phyloP scores from a whole-genome alignment of 2,888 invertebrate species.

The Rhamnusium bicolor region DNA sequence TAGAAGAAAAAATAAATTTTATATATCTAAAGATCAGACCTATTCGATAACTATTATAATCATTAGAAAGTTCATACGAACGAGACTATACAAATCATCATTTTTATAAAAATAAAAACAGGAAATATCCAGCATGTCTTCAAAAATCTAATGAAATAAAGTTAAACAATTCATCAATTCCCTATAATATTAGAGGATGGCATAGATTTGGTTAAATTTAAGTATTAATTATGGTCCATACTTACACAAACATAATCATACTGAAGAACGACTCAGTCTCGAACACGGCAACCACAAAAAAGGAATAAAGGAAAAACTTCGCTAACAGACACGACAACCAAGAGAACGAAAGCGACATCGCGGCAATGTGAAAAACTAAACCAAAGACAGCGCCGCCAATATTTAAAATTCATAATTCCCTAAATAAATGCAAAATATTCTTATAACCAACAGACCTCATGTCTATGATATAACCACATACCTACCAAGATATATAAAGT shows the following conservation, averaged over 20 bases:
- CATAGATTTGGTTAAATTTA: background rate
- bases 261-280: no score
- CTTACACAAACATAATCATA: no score
- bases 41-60: background rate
- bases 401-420: no score
- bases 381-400: no score
- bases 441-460: no score
- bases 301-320: no score
- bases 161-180: background rate
- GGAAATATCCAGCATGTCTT: background rate
- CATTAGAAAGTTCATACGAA: constrained; percentile 5
- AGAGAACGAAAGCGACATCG: background rate
- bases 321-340: no score
- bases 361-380: background rate
- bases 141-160: background rate
- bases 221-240: no score
- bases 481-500: no score
- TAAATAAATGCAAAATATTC: no score
- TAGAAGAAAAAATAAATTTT: background rate
- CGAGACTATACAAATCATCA: background rate
- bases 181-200: background rate
- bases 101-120: background rate
- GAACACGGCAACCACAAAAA: background rate
- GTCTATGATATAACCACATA: no score
- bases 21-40: background rate